These are phyloP conservation scores for Drosophila phalerata DNA, from an alignment of 2,888 invertebrate genomes.

Conservation along the genomic window DNA sequence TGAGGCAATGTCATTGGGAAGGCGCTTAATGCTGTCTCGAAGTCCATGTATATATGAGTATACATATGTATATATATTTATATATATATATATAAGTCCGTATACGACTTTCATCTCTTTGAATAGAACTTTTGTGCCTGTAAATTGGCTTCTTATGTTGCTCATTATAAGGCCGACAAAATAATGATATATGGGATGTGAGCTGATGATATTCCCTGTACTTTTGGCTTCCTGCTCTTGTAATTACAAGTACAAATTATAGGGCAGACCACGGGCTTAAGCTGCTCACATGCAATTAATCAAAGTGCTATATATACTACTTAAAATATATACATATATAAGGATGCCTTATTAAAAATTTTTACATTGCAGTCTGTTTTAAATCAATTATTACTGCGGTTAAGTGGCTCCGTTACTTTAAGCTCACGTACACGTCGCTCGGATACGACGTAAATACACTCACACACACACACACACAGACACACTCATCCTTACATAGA, in stretches of 20 bases:
- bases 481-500: constrained; percentile 2
- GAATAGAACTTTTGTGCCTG: constrained; percentile 47
- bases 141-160: constrained; percentile 57
- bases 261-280: constrained; percentile 11
- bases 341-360: constrained; percentile 11
- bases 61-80: not conserved
- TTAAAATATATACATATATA: not conserved
- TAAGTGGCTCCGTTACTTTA: constrained; percentile 38
- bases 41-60: constrained; percentile 7
- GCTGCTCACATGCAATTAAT: constrained; percentile 31
- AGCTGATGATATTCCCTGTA: constrained; percentile 12
- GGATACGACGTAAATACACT: constrained; percentile 5
- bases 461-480: constrained; percentile 1
- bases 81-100: not conserved
- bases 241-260: constrained; percentile 40
- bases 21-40: constrained; percentile 31
- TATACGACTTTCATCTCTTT: constrained; percentile 36
- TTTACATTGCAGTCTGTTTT: constrained; percentile 24
- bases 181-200: constrained; percentile 24
- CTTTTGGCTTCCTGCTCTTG: constrained; percentile 29
- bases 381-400: constrained; percentile 41
- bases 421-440: constrained; percentile 22
- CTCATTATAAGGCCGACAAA: constrained; percentile 34
- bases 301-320: constrained; percentile 16
- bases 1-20: constrained; percentile 36